These are phyloP conservation scores for Neolamprologus tretocephalus DNA, from an alignment of 2,113 vertebrate species.

Conservation along the genomic window DNA sequence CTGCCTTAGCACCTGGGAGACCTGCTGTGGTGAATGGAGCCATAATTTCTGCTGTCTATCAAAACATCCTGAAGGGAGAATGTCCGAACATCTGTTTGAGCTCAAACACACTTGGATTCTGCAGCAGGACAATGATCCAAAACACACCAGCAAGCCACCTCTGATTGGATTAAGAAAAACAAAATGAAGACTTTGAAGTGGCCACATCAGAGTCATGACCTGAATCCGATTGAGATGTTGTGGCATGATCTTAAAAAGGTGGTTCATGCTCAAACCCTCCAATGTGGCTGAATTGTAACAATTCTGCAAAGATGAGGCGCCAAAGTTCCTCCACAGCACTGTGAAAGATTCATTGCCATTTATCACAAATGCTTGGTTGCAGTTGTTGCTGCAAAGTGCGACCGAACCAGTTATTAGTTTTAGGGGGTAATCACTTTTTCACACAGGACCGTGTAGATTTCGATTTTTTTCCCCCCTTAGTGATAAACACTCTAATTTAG, in stretches of 20 bases:
- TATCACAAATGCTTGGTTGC: background rate
- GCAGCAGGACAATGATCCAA: background rate
- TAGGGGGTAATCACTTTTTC: background rate
- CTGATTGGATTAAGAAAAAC: background rate
- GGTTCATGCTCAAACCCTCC: background rate
- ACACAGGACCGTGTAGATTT: background rate
- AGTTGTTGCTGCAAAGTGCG: background rate
- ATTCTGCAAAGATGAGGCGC: background rate
- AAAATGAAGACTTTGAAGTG: background rate
- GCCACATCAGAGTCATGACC: background rate
- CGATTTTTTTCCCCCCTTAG: fast-evolving
- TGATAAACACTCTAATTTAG: background rate
- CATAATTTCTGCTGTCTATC: background rate
- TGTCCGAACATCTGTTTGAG: background rate
- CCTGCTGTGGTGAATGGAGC: background rate
- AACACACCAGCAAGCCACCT: background rate
- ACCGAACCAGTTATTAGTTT: background rate
- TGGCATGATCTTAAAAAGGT: background rate
- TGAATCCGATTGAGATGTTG: background rate
- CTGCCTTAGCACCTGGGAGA: background rate
- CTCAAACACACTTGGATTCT: background rate
- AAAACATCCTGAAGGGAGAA: background rate
- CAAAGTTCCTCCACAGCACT: background rate
- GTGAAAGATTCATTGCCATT: background rate
- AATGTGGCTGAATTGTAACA: background rate